These are phyloP conservation scores for Arctopsyche grandis DNA, from an alignment of 1,140 invertebrate species.

Conservation along the genomic window DNA sequence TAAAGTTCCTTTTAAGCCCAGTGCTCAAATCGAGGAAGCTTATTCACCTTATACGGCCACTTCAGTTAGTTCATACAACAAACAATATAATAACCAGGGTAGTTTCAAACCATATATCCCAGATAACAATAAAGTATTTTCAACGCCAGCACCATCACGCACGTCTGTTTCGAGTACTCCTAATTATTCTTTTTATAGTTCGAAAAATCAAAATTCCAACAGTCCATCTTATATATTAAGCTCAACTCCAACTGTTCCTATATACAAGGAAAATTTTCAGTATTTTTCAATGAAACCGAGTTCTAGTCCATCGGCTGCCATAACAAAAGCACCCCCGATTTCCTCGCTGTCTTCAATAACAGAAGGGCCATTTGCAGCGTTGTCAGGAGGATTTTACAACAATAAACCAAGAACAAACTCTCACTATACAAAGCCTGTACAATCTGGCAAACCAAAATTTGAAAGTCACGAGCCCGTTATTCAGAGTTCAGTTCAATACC, in stretches of 20 bases:
- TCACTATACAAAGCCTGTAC: slow-evolving; percentile 51
- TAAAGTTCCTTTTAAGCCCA: slow-evolving; percentile 49
- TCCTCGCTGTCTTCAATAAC: slow-evolving; percentile 60
- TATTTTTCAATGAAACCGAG: slow-evolving; percentile 49
- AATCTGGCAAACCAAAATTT: slow-evolving; percentile 44
- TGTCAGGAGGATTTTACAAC: slow-evolving; percentile 69
- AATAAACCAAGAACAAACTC: slow-evolving; percentile 58
- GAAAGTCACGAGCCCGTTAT: slow-evolving; percentile 33
- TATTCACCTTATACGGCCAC: slow-evolving; percentile 35
- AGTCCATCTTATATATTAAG: slow-evolving; percentile 34
- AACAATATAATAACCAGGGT: slow-evolving; percentile 29
- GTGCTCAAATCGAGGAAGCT: slow-evolving; percentile 46
- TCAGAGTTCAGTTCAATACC: slow-evolving; percentile 40
- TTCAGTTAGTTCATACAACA: slow-evolving; percentile 19
- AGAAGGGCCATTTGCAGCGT: slow-evolving; percentile 63
- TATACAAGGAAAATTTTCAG: slow-evolving; percentile 52
- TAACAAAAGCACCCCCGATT: slow-evolving; percentile 67
- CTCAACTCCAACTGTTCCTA: slow-evolving; percentile 31
- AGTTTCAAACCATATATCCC: slow-evolving; percentile 48
- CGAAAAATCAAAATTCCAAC: slow-evolving; percentile 45
- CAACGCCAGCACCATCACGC: slow-evolving; percentile 30
- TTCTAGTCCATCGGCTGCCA: slow-evolving; percentile 56
- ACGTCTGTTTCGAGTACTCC: slow-evolving; percentile 32
- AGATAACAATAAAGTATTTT: slow-evolving; percentile 31
- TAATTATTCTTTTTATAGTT: slow-evolving; percentile 49